Base-by-base conservation (phyloP, 2,888 invertebrate species). In the Mythimna impura region DNA sequence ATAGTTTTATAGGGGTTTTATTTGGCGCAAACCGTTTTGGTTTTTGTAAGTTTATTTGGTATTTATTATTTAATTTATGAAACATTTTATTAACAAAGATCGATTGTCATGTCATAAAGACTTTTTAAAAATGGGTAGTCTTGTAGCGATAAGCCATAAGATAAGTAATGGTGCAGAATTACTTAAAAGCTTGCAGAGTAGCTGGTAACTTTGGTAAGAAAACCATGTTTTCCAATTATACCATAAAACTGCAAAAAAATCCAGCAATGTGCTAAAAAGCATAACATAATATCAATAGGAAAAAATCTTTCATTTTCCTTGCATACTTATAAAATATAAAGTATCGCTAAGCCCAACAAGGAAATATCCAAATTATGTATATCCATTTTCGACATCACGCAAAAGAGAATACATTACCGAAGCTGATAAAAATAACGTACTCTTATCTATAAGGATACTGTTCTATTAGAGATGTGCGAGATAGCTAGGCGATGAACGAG, bases 401-500 rank as follows among this genome's bases (percentile, higher is more conserved):
- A 47, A 71, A 71, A 76, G 54, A 64, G 36, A 54, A 71, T 60
- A 62, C 22, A 36, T 75, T 55, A n/a, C 47, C 4, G 12, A 30
- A 36, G 54, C n/a, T 22, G 54, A 55, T 52, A 58, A 52, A 68
- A 75, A 75, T 58, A 69, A 69, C 43, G 17, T 22, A 17, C n/a
- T 22, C 40, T 55, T 62, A 50, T 0, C 43, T 47, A 20, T 50
- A 20, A 50, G 50, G 20, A 50, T 20, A 2, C 50, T 50, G 12
- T 8, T 2, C 20, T 47, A 47, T 5, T 0, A 47, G 43, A 47
- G 43, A 47, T 47, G 43, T 14, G 43, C 14, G 43, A 43, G 43
- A 14, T 43, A 43, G 55, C 6, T 30, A 25, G 7, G 9, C 36
- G 36, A 36, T 9, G 3, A 3, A 30, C 9, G 17, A 30, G 57